These are phyloP conservation scores for Jordanella pulchra DNA, from an alignment of 2,797 vertebrate genomes.

Conservation along the genomic window DNA sequence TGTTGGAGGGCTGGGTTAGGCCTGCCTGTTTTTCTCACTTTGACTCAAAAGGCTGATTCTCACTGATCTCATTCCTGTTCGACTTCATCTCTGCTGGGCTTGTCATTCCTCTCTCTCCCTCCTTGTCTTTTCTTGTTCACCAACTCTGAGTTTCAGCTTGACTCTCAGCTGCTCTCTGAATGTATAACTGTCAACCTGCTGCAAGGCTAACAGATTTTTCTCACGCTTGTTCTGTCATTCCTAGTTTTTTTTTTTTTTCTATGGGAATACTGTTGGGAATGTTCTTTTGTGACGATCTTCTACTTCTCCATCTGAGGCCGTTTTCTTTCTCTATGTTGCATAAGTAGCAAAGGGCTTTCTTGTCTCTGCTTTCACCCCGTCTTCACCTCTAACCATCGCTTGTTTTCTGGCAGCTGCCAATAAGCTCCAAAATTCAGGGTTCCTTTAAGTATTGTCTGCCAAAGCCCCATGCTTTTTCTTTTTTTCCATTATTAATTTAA, in stretches of 20 bases:
- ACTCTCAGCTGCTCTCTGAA: conserved; percentile 37
- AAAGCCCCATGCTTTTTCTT: neutral
- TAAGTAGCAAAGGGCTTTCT: conserved; percentile 65
- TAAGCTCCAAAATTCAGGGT: conserved; percentile 23
- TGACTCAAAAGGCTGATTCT: conserved; percentile 67
- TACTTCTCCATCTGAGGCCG: conserved; percentile 4
- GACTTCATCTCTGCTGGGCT: conserved; percentile 46
- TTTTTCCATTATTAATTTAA: neutral
- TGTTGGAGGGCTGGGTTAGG: conserved; percentile 31
- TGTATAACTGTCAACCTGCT: conserved; percentile 56
- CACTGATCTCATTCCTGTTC: conserved; percentile 60
- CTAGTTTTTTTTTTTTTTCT: conserved; percentile 9
- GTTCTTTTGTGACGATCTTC: conserved; percentile 29
- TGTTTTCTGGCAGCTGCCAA: conserved; percentile 56
- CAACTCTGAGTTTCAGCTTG: conserved; percentile 32
- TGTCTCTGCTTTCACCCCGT: conserved; percentile 54
- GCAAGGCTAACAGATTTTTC: conserved; percentile 34
- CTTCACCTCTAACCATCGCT: conserved; percentile 48
- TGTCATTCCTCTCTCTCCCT: conserved; percentile 25
- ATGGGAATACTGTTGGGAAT: conserved; percentile 31
- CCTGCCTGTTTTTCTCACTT: conserved; percentile 61
- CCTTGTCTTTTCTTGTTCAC: conserved; percentile 26
- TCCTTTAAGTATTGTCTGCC: neutral
- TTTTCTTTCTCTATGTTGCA: conserved; percentile 63
- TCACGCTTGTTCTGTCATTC: conserved; percentile 34